Evolutionary conservation across 2,888 invertebrate species (phyloP).

Genomic region (Nymphalis polychloros): DNA sequence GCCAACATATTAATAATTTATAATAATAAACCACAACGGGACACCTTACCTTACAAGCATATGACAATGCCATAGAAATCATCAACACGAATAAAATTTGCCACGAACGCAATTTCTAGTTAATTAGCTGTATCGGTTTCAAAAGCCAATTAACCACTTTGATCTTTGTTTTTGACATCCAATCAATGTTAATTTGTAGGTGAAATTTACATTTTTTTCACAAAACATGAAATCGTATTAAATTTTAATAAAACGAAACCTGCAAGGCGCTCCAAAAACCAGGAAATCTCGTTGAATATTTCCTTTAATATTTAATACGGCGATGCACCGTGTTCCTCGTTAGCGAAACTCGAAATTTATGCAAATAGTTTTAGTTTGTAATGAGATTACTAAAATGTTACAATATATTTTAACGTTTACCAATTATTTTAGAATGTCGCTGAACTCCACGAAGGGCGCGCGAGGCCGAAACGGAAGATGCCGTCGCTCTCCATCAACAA

Average conservation of each 20-base stretch:
- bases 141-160: conserved; percentile 31
- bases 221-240: background rate
- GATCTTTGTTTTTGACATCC: conserved; percentile 19
- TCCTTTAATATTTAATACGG: background rate
- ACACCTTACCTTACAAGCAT: background rate
- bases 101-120: conserved; percentile 40
- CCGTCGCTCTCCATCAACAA: conserved; percentile 92
- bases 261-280: background rate
- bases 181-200: conserved; percentile 11
- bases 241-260: background rate
- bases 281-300: background rate
- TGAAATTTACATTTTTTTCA: conserved; percentile 5
- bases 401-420: background rate
- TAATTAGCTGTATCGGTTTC: conserved; percentile 66
- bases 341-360: background rate
- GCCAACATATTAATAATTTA: background rate
- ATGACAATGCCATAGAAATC: background rate
- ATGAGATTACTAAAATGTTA: conserved; percentile 1
- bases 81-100: conserved; percentile 11
- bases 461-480: conserved; percentile 83
- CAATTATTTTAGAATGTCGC: conserved; percentile 53
- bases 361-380: conserved; percentile 1
- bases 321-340: conserved; percentile 6
- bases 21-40: background rate
- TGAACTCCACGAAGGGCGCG: conserved; percentile 59